Base-by-base conservation (phyloP, 2,888 invertebrate species). In the Chloromyia formosa region DNA sequence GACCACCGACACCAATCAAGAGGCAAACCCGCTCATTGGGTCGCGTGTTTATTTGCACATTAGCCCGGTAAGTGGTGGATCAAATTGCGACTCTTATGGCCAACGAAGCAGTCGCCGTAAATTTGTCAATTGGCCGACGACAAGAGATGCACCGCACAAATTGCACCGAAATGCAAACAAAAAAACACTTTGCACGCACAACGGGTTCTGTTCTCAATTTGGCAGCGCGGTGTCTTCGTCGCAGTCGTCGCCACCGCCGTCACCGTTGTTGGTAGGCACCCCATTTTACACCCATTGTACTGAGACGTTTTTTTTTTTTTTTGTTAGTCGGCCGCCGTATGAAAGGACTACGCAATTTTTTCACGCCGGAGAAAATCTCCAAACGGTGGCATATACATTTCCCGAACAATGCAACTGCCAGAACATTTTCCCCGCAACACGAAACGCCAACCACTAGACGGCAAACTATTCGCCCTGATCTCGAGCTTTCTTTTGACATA, bases 291-390 rank as follows among this genome's bases (percentile, higher is more conserved):
- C 22, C 49, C 66, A 45, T 66, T 49, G 62, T 64, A 42, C 20
- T 64, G 7, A 45, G 35, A 66, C n/a, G 27, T 4, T 22, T 66
- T 66, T 66, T 35, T 49, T 35, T 12, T 62, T 16, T 62, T 7
- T 49, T n/a, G 49, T 16, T 62, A 9, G 23, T 40, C 12, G 16
- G 62, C 42, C 62, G 49, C 3, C 66, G 66, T 12, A 23, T 27
- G 62, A 42, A 64, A 42, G 62, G 62, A 64, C 62, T 64, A 64
- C 62, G 62, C 62, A 64, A 7, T 49, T 66, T 45, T 45, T 64
- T 35, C 16, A 35, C 49, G 7, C 56, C 12, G 16, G 14, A 12
- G 20, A 61, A 66, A 66, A 49, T 14, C 14, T 10, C 40, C 42
- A 18, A 35, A 42, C 60, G 23, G 10, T n/a, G 4, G 12, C 1